These are phyloP conservation scores for Caenorhabditis briggsae DNA, from an alignment of 1,140 invertebrate genomes.

Conservation along the genomic window DNA sequence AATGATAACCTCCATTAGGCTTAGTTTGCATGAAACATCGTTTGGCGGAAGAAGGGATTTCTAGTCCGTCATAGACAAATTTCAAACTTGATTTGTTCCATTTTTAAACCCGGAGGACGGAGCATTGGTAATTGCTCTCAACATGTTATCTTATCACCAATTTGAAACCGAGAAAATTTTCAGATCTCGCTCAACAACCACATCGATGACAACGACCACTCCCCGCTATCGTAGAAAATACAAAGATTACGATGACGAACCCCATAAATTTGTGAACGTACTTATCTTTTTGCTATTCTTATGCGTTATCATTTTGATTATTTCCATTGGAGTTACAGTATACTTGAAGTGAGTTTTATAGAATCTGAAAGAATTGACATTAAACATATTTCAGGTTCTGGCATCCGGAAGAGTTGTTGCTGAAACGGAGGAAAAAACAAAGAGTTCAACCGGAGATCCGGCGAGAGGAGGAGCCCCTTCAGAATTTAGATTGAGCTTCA, in stretches of 20 bases:
- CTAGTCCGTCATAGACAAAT: too few relatives aligned
- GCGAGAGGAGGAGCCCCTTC: slow-evolving; percentile 26
- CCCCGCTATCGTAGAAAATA: slow-evolving; percentile 38
- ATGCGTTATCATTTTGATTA: slow-evolving; percentile 39
- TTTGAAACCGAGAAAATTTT: neutral
- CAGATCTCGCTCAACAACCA: neutral
- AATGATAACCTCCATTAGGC: too few relatives aligned
- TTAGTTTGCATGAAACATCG: too few relatives aligned
- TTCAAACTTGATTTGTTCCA: too few relatives aligned
- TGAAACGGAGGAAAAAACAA: slow-evolving; percentile 31
- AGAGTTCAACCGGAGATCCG: slow-evolving; percentile 11
- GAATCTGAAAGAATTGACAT: neutral
- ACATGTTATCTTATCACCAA: too few relatives aligned
- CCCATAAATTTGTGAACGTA: slow-evolving; percentile 34
- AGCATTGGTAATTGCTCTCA: neutral
- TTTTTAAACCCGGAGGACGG: neutral
- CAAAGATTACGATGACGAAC: slow-evolving; percentile 32
- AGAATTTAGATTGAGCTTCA: slow-evolving; percentile 11
- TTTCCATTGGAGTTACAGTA: slow-evolving; percentile 39
- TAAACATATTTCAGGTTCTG: neutral
- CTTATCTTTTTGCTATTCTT: slow-evolving; percentile 33
- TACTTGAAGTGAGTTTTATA: slow-evolving; percentile 32
- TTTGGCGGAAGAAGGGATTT: too few relatives aligned
- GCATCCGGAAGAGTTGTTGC: slow-evolving; percentile 22
- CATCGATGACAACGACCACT: neutral